Conservation (phyloP, 2,797 vertebrate species). For the Chelidonichthys spinosus region DNA sequence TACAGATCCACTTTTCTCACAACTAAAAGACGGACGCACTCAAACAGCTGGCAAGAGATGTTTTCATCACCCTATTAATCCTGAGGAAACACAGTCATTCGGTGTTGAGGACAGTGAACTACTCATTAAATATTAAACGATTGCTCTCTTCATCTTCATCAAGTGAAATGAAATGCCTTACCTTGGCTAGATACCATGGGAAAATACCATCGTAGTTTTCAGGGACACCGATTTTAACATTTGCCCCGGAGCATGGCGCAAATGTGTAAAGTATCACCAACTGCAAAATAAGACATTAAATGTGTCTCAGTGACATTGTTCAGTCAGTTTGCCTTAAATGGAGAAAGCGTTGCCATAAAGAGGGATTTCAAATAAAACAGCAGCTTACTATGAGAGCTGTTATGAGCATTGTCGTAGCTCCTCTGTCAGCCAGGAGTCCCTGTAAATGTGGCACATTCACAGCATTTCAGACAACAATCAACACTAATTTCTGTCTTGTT, state of each 20-base stretch:
- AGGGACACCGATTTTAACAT: conserved; percentile 83
- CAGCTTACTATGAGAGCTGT: conserved; percentile 68
- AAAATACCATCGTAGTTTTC: conserved; percentile 88
- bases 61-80: background rate
- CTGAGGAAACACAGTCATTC: background rate
- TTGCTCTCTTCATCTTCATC: background rate
- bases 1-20: background rate
- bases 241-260: conserved; percentile 71
- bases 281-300: conserved; percentile 55
- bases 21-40: background rate
- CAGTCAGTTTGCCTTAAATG: background rate
- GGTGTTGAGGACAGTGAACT: background rate
- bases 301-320: background rate
- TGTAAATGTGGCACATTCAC: conserved; percentile 47
- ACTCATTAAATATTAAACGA: background rate
- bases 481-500: conserved; percentile 49
- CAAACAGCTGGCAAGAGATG: background rate
- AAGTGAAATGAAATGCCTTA: conserved; percentile 66
- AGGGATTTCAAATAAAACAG: background rate
- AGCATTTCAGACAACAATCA: conserved; percentile 48
- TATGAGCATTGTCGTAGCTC: conserved; percentile 42
- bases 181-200: conserved; percentile 88
- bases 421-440: conserved; percentile 58
- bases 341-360: background rate
- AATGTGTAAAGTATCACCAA: conserved; percentile 57